Evolutionary conservation across 2,888 invertebrate genomes (phyloP).

Genomic region (Drosophila parthenogenetica): DNA sequence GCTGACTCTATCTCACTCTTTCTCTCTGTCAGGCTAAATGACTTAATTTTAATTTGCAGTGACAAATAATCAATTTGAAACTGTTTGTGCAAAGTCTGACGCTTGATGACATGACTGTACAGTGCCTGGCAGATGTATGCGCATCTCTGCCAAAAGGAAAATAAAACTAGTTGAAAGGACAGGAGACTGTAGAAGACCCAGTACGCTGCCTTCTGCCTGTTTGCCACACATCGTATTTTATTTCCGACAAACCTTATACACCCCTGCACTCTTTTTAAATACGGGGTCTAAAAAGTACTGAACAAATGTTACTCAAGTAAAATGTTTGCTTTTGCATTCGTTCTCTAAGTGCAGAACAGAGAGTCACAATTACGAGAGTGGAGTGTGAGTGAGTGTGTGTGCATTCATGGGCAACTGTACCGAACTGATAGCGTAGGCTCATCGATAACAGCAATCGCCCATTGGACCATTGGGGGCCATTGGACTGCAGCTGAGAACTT

Average conservation of each 20-base stretch:
- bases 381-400: constrained; percentile 18
- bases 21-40: constrained; percentile 62
- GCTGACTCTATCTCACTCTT: constrained; percentile 1
- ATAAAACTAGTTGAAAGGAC: constrained; percentile 24
- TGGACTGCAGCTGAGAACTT: constrained; percentile 35
- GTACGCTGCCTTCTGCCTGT: too few relatives aligned
- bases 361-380: constrained; percentile 19
- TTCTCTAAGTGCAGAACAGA: constrained; percentile 71
- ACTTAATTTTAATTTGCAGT: constrained; percentile 80
- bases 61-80: constrained; percentile 77
- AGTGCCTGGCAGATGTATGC: constrained; percentile 37
- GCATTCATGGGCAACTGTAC: constrained; percentile 60
- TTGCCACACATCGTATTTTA: too few relatives aligned
- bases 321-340: constrained; percentile 78
- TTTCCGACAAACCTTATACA: too few relatives aligned
- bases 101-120: constrained; percentile 73
- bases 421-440: constrained; percentile 70
- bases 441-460: constrained; percentile 73
- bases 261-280: too few relatives aligned
- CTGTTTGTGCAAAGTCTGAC: constrained; percentile 81
- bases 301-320: constrained; percentile 74
- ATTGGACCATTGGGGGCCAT: constrained; percentile 54
- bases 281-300: constrained; percentile 20
- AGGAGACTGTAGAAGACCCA: not conserved
- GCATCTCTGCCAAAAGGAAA: constrained; percentile 40